Percentiles rank a stretch among this genome's conserved stretches.
Evolutionary conservation across 2,888 invertebrate species (phyloP).

Genomic region (Ectropis crepuscularia): DNA sequence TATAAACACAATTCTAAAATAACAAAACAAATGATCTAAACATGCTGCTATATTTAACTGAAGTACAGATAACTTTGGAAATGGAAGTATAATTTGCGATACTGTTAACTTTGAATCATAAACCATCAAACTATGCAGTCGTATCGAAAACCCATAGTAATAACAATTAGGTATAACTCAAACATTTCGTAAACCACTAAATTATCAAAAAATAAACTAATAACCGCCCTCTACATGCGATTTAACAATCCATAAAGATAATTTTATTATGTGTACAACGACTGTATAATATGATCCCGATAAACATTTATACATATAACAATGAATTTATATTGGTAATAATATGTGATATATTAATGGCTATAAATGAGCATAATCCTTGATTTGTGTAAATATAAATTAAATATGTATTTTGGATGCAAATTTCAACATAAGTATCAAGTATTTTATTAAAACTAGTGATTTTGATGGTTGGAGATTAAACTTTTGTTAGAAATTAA

Average conservation of each 20-base stretch:
- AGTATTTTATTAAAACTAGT: slow-evolving; percentile 13
- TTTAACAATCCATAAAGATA: slow-evolving; percentile 31
- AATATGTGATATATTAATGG: slow-evolving; percentile 39
- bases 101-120: neutral
- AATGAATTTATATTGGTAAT: slow-evolving; percentile 25
- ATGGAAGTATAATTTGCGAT: slow-evolving; percentile 1
- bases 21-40: neutral
- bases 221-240: slow-evolving; percentile 22
- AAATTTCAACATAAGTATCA: slow-evolving; percentile 35
- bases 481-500: too few relatives aligned
- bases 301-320: slow-evolving; percentile 26
- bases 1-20: neutral
- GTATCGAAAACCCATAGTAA: slow-evolving; percentile 11
- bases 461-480: too few relatives aligned
- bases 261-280: slow-evolving; percentile 26
- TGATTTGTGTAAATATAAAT: slow-evolving; percentile 45
- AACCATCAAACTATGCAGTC: neutral
- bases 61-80: neutral
- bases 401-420: slow-evolving; percentile 43
- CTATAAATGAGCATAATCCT: slow-evolving; percentile 41
- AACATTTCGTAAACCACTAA: slow-evolving; percentile 20
- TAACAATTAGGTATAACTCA: slow-evolving; percentile 14
- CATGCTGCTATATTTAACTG: neutral
- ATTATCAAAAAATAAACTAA: slow-evolving; percentile 24
- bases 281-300: slow-evolving; percentile 24